phyloP scores from a whole-genome alignment of 2,113 vertebrate species.

The Heterotis niloticus region DNA sequence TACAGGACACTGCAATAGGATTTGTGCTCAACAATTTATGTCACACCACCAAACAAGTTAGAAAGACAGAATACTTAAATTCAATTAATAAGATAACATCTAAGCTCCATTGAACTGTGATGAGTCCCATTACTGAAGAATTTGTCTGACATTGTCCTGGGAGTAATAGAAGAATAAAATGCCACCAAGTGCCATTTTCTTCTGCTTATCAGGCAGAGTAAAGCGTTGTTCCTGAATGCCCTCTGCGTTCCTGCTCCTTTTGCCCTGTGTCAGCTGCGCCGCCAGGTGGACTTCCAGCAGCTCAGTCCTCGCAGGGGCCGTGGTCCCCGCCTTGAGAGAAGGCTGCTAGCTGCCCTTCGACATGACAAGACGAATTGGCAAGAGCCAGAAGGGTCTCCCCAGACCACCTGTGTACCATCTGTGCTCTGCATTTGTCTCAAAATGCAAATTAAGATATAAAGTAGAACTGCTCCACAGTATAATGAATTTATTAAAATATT shows the following conservation, averaged over 20 bases:
- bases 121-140: constrained; percentile 13
- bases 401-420: constrained; percentile 29
- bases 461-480: background rate
- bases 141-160: constrained; percentile 3
- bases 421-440: background rate
- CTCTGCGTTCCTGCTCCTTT: background rate
- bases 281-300: background rate
- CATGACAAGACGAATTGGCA: constrained; percentile 15
- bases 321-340: background rate
- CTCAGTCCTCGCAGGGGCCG: background rate
- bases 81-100: constrained; percentile 24
- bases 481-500: constrained; percentile 17
- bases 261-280: background rate
- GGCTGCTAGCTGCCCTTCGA: background rate
- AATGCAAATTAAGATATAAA: constrained; percentile 13
- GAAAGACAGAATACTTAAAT: constrained; percentile 18
- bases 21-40: background rate
- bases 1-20: background rate
- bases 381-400: constrained; percentile 16
- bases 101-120: background rate
- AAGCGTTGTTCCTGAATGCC: background rate
- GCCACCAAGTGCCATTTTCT: background rate
- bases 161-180: background rate
- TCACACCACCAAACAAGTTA: background rate
- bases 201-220: background rate